Percentiles rank a stretch among this genome's conserved stretches.
These are phyloP conservation scores for Ectemnius cavifrons DNA, from an alignment of 2,888 invertebrate genomes.

Conservation along the genomic window DNA sequence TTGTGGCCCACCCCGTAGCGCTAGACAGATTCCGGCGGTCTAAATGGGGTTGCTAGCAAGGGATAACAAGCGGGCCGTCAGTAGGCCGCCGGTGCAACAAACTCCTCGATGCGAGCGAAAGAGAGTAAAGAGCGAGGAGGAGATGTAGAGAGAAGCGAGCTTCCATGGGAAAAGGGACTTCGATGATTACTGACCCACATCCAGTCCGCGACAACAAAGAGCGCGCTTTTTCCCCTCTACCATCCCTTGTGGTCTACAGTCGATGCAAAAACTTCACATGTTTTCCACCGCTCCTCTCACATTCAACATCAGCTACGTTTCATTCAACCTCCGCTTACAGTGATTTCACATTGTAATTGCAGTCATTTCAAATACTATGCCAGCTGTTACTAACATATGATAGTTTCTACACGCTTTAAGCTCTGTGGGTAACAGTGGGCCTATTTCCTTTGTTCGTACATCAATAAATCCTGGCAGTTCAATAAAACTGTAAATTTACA, in stretches of 20 bases:
- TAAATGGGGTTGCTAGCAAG: slow-evolving; percentile 17
- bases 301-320: too few relatives aligned
- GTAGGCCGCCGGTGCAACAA: slow-evolving; percentile 7
- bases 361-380: too few relatives aligned
- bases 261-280: slow-evolving; percentile 6
- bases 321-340: too few relatives aligned
- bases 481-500: too few relatives aligned
- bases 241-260: slow-evolving; percentile 14
- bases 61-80: slow-evolving; percentile 36
- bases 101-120: slow-evolving; percentile 15
- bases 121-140: slow-evolving; percentile 4
- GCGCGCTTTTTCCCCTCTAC: slow-evolving; percentile 35
- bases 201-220: slow-evolving; percentile 51
- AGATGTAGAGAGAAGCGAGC: slow-evolving; percentile 10
- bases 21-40: background rate
- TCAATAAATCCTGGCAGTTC: too few relatives aligned
- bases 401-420: too few relatives aligned
- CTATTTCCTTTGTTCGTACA: too few relatives aligned
- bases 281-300: background rate
- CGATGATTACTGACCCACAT: slow-evolving; percentile 64
- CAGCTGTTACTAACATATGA: too few relatives aligned
- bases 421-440: too few relatives aligned
- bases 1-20: too few relatives aligned
- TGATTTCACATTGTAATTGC: too few relatives aligned
- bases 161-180: slow-evolving; percentile 25